Percentiles rank a stretch among this genome's conserved stretches.
Conservation (phyloP, 2,888 invertebrate genomes). For the Apodemia arnacis region DNA sequence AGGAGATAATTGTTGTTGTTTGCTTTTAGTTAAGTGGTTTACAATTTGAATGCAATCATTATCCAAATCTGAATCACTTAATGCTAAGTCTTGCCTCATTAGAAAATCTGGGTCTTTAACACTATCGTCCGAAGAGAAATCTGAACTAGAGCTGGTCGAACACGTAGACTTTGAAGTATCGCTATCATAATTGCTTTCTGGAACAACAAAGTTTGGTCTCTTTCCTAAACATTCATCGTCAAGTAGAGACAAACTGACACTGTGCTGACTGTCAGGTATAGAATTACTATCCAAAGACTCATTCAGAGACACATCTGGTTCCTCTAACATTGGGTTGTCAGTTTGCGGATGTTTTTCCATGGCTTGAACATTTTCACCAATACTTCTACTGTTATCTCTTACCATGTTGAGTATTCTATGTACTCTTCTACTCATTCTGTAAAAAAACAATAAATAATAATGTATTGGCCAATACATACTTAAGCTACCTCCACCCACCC, state of each 20-base stretch:
- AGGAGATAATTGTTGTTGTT: constrained; percentile 11
- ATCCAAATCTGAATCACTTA: constrained; percentile 21
- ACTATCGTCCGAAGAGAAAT: constrained; percentile 22
- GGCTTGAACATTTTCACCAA: constrained; percentile 11
- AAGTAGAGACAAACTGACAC: constrained; percentile 7
- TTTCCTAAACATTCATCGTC: constrained; percentile 15
- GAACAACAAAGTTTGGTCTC: constrained; percentile 27
- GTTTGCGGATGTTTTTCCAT: constrained; percentile 19
- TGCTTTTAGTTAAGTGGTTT: constrained; percentile 13
- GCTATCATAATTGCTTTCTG: constrained; percentile 22
- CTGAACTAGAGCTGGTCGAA: constrained; percentile 1
- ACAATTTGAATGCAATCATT: constrained; percentile 18
- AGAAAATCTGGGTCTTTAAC: constrained; percentile 15
- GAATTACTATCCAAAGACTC: constrained; percentile 13
- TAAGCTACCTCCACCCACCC: constrained; percentile 12
- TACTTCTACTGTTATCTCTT: constrained; percentile 11
- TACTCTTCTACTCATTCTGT: constrained; percentile 35
- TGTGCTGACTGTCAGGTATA: constrained; percentile 12
- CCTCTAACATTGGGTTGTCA: constrained; percentile 15
- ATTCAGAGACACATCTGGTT: constrained; percentile 4
- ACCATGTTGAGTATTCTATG: constrained; percentile 21
- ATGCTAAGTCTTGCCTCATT: constrained; percentile 18
- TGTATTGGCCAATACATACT: constrained; percentile 6
- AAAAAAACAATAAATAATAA: constrained; percentile 28
- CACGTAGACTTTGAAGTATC: background rate